Conservation (phyloP, 2,797 vertebrate genomes). For the Oreochromis mossambicus region DNA sequence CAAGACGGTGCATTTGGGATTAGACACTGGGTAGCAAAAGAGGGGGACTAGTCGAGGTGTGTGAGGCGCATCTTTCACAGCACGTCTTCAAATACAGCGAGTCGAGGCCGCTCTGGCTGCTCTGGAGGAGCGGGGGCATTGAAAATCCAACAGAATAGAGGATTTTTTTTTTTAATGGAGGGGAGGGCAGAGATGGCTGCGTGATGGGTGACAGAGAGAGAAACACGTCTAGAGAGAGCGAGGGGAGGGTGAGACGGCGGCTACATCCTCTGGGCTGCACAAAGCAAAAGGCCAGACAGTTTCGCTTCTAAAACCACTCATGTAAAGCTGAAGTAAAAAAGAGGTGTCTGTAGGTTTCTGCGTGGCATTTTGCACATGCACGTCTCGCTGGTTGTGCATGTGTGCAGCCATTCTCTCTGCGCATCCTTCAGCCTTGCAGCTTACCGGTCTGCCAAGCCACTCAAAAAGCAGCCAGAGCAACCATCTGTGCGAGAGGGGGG, state of each 20-base stretch:
- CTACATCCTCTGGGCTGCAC: constrained; percentile 27
- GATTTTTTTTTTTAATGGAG: constrained; percentile 36
- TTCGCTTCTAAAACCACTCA: neutral
- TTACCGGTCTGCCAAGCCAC: constrained; percentile 32
- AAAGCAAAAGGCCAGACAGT: constrained; percentile 18
- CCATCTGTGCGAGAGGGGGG: constrained; percentile 47
- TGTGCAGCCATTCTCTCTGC: constrained; percentile 21
- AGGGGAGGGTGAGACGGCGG: neutral
- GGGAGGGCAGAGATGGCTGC: constrained; percentile 55
- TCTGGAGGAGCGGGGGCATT: constrained; percentile 6
- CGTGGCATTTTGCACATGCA: constrained; percentile 4
- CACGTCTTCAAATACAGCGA: constrained; percentile 38
- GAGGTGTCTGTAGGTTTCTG: neutral
- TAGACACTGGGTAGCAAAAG: neutral
- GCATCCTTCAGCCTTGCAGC: constrained; percentile 13
- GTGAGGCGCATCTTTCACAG: constrained; percentile 27
- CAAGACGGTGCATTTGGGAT: constrained; percentile 26
- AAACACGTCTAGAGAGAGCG: constrained; percentile 39
- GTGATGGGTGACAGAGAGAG: constrained; percentile 29
- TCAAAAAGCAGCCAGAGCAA: constrained; percentile 47
- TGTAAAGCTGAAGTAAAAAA: neutral
- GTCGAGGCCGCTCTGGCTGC: neutral
- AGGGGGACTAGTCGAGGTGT: neutral
- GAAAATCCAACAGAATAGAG: constrained; percentile 32
- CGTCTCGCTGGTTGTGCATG: neutral